Percentiles rank a stretch among this genome's conserved stretches.
Evolutionary conservation across 2,888 invertebrate genomes (phyloP).

Genomic region (Lysandra bellargus): DNA sequence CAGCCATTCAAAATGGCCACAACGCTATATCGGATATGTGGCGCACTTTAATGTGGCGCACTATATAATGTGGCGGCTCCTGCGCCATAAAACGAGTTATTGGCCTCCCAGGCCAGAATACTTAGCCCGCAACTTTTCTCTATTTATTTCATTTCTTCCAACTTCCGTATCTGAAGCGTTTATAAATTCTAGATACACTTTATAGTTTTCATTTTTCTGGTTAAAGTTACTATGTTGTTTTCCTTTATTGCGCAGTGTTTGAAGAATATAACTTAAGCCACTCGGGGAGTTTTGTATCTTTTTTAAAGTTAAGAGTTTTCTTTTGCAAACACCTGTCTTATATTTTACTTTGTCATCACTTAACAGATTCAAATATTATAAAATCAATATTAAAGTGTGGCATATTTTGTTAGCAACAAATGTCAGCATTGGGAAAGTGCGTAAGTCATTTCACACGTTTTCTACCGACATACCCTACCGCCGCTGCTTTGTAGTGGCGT

Average conservation of each 20-base stretch:
- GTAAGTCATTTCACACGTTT: too few relatives aligned
- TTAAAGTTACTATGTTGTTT: slow-evolving; percentile 9
- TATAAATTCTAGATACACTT: slow-evolving; percentile 21
- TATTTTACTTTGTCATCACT: neutral
- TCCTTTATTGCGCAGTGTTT: slow-evolving; percentile 1
- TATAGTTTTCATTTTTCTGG: slow-evolving; percentile 5
- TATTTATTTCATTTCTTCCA: slow-evolving; percentile 16
- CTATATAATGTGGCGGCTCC: neutral
- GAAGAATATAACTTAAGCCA: neutral
- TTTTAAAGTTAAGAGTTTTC: neutral
- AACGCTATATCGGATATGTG: neutral
- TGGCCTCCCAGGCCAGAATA: slow-evolving; percentile 3
- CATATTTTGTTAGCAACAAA: too few relatives aligned
- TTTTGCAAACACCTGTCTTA: neutral
- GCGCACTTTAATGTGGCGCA: neutral
- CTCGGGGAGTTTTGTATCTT: neutral
- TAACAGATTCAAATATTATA: neutral
- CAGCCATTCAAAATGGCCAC: neutral
- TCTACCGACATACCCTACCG: too few relatives aligned
- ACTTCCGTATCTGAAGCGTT: slow-evolving; percentile 15
- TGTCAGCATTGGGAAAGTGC: too few relatives aligned
- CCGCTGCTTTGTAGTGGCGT: too few relatives aligned
- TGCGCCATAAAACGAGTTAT: slow-evolving; percentile 7
- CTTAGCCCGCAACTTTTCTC: slow-evolving; percentile 16
- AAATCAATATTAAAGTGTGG: too few relatives aligned